Evolutionary conservation across 1,140 invertebrate species (phyloP), one percentile per base, ranked within the genome.

Genomic region (Choristoneura fumiferana): DNA sequence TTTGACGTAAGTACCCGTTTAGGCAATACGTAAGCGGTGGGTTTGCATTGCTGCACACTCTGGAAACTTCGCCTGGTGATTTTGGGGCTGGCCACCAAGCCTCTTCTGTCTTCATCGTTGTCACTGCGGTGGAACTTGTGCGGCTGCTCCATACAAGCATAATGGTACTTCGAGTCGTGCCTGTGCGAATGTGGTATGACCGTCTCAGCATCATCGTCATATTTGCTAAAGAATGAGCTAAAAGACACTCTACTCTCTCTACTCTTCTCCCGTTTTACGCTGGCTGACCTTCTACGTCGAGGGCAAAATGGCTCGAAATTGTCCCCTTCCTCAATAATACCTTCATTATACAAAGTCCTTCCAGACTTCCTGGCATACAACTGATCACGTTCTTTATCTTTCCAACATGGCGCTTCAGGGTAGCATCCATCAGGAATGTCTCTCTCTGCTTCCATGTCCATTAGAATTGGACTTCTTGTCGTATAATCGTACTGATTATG

Each of bases 261-360:
- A 29, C 54, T 56, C 10, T 18, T 34, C 1, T 29, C 36, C 6
- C 17, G 18, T 22, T 13, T n/a, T 4, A 29, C 9, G 8, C 12
- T 12, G 3, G 34, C 10, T 10, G 54, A 18, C n/a, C n/a, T n/a
- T n/a, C n/a, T n/a, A n/a, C n/a, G n/a, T 18, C 36, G 29, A 14
- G 17, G 15, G 39, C 37, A 17, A 6, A 36, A 6, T 17, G 53
- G 53, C 10, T 5, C 10, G 8, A 37, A 57, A 4, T 60, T 37
- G 33, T 57, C 54, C n/a, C 56, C 58, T 4, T 33, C n/a, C 8
- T 72, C 70, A 17, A 58, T 65, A 22, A 72, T 72, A 6, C 70
- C 70, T 53, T 72, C 67, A 34, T 72, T 69, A 43, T 72, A 72
- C 8, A 68, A 13, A n/a, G 52, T 62, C 34, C 34, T 68, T 55